These are phyloP conservation scores for Oryzias curvinotus DNA, from an alignment of 2,113 vertebrate species.

Conservation along the genomic window DNA sequence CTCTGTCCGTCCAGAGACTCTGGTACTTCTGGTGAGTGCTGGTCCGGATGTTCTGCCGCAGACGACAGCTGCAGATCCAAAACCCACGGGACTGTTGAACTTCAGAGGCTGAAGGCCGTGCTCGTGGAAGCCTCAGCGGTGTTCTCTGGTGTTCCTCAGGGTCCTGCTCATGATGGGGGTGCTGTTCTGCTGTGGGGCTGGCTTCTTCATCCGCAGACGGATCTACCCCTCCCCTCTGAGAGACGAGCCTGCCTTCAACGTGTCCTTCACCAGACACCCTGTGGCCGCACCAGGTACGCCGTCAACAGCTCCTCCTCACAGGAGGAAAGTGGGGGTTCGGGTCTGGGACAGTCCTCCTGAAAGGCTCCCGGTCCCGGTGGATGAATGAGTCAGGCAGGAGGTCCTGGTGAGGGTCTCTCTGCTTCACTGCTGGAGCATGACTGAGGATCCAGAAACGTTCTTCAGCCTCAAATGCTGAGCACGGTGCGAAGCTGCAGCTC, in stretches of 20 bases:
- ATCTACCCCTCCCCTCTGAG: conserved; percentile 91
- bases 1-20: conserved; percentile 93
- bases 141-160: conserved; percentile 69
- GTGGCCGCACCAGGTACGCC: conserved; percentile 81
- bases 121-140: not conserved
- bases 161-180: conserved; percentile 98
- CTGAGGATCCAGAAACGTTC: too few species aligned
- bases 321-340: too few species aligned
- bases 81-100: too few species aligned
- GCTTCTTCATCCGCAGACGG: conserved; percentile 93
- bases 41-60: not conserved
- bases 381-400: too few species aligned
- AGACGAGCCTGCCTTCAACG: conserved; percentile 92
- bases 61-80: too few species aligned
- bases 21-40: conserved; percentile 95
- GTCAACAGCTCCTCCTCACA: not conserved
- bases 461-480: too few species aligned
- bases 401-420: too few species aligned
- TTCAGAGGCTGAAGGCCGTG: not conserved
- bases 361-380: too few species aligned
- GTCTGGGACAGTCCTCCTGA: too few species aligned
- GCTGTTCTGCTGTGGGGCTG: conserved; percentile 94
- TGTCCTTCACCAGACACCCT: conserved; percentile 93
- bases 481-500: too few species aligned
- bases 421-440: too few species aligned